Evolutionary conservation across 1,140 invertebrate genomes (phyloP).

Genomic region (Euura saliciscinereae): DNA sequence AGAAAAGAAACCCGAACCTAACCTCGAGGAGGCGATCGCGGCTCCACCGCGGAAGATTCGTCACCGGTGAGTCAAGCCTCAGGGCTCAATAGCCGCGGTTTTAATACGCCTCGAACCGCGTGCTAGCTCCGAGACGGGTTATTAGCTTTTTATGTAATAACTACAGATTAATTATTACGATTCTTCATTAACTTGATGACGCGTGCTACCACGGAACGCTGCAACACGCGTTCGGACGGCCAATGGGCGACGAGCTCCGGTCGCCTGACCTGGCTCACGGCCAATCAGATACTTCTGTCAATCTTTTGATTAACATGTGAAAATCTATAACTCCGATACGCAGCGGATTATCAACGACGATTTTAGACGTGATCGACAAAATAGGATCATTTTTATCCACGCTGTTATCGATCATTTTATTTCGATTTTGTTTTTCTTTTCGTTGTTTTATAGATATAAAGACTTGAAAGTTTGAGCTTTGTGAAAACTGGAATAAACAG

Average conservation of each 20-base stretch:
- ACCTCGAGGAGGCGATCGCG: slow-evolving; percentile 44
- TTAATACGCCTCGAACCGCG: slow-evolving; percentile 9
- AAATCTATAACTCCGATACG: background rate
- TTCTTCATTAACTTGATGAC: slow-evolving; percentile 22
- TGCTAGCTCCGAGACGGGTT: background rate
- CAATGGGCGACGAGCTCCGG: slow-evolving; percentile 37
- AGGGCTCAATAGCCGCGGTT: background rate
- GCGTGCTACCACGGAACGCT: slow-evolving; percentile 34
- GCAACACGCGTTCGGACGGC: slow-evolving; percentile 31
- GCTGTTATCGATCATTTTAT: no score
- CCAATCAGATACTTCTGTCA: slow-evolving; percentile 38
- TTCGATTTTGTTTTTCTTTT: no score
- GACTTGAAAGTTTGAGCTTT: no score
- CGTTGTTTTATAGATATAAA: no score
- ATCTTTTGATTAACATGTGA: slow-evolving; percentile 31
- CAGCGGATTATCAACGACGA: no score
- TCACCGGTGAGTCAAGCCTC: slow-evolving; percentile 48
- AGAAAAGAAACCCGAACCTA: slow-evolving; percentile 41
- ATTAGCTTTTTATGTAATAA: slow-evolving; percentile 13
- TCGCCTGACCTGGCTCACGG: slow-evolving; percentile 47
- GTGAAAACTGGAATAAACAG: no score
- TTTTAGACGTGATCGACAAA: no score
- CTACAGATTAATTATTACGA: slow-evolving; percentile 8
- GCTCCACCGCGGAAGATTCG: slow-evolving; percentile 51
- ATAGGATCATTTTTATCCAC: no score